Evolutionary conservation across 2,113 vertebrate genomes (phyloP).

Genomic region (Oreochromis spilurus): DNA sequence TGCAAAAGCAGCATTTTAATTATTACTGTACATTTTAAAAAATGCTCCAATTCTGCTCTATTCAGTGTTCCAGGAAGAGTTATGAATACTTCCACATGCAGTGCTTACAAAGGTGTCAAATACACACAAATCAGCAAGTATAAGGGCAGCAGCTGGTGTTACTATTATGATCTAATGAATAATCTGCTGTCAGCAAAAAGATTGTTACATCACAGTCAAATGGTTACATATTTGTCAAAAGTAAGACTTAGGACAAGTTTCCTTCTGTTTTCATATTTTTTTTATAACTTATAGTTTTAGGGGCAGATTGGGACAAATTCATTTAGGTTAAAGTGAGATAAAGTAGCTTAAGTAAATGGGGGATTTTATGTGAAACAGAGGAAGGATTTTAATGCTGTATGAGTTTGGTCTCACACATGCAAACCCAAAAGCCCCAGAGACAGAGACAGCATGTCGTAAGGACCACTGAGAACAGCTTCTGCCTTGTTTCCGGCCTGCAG

Average conservation of each 20-base stretch:
- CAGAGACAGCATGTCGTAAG: conserved; percentile 22
- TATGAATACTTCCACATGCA: conserved; percentile 27
- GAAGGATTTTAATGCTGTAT: conserved; percentile 8
- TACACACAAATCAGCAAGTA: conserved; percentile 16
- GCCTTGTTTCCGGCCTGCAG: conserved; percentile 51
- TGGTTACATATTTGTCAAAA: background rate
- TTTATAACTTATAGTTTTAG: background rate
- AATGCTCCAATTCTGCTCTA: background rate
- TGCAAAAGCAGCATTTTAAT: conserved; percentile 19
- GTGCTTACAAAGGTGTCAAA: conserved; percentile 28
- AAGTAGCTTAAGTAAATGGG: background rate
- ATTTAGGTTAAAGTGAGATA: background rate
- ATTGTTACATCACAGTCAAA: background rate
- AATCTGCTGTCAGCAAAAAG: conserved; percentile 4
- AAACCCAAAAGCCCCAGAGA: conserved; percentile 38
- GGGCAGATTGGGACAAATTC: background rate
- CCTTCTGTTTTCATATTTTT: background rate
- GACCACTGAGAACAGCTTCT: conserved; percentile 43
- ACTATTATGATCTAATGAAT: conserved; percentile 13
- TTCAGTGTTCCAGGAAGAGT: conserved; percentile 44
- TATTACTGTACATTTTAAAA: conserved; percentile 31
- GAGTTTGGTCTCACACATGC: conserved; percentile 29
- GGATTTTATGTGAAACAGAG: background rate
- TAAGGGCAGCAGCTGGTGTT: conserved; percentile 47
- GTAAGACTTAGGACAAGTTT: background rate